Evolutionary conservation across 1,140 invertebrate species (phyloP), one percentile per base, ranked within the genome.

Genomic region (Campodea augens): DNA sequence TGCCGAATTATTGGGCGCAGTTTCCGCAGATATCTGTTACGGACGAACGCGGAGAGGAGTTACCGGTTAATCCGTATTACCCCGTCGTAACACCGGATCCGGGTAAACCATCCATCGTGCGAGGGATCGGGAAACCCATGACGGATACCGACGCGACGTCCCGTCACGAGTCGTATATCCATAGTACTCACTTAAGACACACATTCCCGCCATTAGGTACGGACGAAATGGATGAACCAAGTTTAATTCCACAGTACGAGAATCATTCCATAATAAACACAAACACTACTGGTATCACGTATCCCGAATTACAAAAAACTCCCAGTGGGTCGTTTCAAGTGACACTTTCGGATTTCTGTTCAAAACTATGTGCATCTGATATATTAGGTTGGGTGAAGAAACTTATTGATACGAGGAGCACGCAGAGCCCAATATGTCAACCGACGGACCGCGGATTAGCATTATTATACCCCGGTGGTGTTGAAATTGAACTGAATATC

Each of bases 1-100:
- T 52, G 52, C 39, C 50, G 47, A 4, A 55, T 52, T 13, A 52
- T 49, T 37, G 47, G 50, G 41, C n/a, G n/a, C n/a, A n/a, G n/a
- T n/a, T n/a, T 55, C 86, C 88, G 1, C 85, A 89, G 62, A 92
- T 92, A 49, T 88, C 82, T 52, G 71, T 91, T 3, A 91, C 87
- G 1, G 88, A 92, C 59, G 84, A 85, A 46, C 65, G 81, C 25
- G 83, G 82, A n/a, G 81, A 77, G 19, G 81, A 84, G 60, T 74
- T 83, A 1, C 81, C 80, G 0, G 58, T 85, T 27, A 72, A 82
- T 44, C 49, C 55, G 37, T 44, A 53, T 49, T 32, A 53, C 36
- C 27, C 43, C 50, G 18, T n/a, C n/a, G n/a, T n/a, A n/a, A n/a
- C n/a, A n/a, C n/a, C n/a, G n/a, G n/a, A n/a, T n/a, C 52, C 63